Evolutionary conservation across 2,888 invertebrate species (phyloP), one percentile per base, ranked within the genome.

Genomic region (Caenorhabditis sinica): DNA sequence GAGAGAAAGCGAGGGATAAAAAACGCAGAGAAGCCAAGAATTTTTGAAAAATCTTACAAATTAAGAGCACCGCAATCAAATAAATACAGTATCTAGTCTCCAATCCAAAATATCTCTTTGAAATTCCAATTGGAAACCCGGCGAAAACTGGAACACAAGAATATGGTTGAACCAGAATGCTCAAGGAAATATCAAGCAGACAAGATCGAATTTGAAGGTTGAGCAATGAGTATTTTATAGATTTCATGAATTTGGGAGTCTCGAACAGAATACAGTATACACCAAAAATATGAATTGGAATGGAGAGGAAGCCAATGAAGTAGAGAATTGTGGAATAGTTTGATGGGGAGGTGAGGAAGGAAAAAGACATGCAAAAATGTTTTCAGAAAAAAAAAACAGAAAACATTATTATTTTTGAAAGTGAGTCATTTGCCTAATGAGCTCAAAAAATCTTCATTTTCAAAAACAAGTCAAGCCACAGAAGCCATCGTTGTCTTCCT

Each of bases 211-310:
- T n/a, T 8, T 60, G 60, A 1, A 60, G 3, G 15, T 20, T 60
- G n/a, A 60, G 17, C 33, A 60, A 33, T 60, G 60, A 8, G 9
- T 5, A 36, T 36, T 60, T 60, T 20, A 36, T 30, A 4, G 60
- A 60, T 60, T 36, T 60, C 60, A 60, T 60, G 1, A 20, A 60
- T n/a, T 60, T 33, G 5, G 60, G 60, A 15, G 60, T 60, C 11
- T 60, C 13, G n/a, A 60, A 60, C 3, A 60, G 36, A 20, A 60
- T 60, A 60, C 36, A 36, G 20, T 36, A 60, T 6, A 2, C 8
- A 20, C 60, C 60, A 13, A 60, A 60, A 17, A 36, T 11, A 36
- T 36, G 30, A 20, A 60, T 60, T n/a, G 60, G 60, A 11, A 30
- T 3, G 15, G 36, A 36, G 4, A 36, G 0, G 20, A 60, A 60